A percentile compares a stretch with the other conserved stretches of the same genome.
These are phyloP conservation scores for Nemotelus nigrinus DNA, from an alignment of 2,888 invertebrate genomes.

Conservation along the genomic window DNA sequence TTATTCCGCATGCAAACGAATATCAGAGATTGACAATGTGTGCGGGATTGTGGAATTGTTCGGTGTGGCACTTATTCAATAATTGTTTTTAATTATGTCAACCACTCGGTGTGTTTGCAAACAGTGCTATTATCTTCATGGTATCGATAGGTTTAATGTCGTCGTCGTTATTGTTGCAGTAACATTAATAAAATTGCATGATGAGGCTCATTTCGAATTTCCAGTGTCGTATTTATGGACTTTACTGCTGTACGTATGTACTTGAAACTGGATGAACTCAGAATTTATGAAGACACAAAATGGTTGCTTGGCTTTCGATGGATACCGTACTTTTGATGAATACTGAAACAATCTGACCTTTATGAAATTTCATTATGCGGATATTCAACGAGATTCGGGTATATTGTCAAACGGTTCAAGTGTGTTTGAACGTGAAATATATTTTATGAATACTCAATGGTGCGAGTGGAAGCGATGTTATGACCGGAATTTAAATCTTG, in stretches of 20 bases:
- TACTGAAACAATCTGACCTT: conserved; percentile 3
- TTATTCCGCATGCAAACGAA: not conserved
- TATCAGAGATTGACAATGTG: not conserved
- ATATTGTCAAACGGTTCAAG: conserved; percentile 1
- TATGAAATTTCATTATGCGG: not conserved
- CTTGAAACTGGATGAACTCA: not conserved
- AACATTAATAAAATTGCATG: not conserved
- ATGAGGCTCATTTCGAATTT: not conserved
- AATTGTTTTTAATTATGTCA: not conserved
- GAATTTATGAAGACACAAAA: not conserved
- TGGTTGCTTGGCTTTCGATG: not conserved
- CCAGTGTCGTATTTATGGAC: not conserved
- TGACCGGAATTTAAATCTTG: not conserved
- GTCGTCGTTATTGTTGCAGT: not conserved
- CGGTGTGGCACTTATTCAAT: conserved; percentile 3
- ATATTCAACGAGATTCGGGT: not conserved
- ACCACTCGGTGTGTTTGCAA: not conserved
- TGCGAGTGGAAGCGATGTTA: not conserved
- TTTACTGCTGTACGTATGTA: not conserved
- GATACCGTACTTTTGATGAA: not conserved
- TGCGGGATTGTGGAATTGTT: not conserved
- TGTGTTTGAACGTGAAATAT: not conserved
- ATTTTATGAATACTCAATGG: conserved; percentile 4
- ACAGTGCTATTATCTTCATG: not conserved
- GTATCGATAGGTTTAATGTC: not conserved